These are phyloP conservation scores for roundworm (Caenorhabditis elegans) DNA, from an alignment of 1,140 invertebrate genomes.

Conservation along the genomic window DNA sequence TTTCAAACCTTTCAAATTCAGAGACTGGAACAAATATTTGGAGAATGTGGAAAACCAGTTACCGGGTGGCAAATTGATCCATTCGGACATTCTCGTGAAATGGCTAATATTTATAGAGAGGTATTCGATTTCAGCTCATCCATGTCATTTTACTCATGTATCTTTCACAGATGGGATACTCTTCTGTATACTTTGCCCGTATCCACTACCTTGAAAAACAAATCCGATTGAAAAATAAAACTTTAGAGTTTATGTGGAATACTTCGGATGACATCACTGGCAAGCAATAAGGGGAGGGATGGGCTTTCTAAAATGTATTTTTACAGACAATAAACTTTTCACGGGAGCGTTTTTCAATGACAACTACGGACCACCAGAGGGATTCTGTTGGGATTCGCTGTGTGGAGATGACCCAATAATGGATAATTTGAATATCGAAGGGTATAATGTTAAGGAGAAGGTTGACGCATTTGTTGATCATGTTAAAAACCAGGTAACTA, in stretches of 20 bases:
- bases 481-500: slow-evolving; percentile 67
- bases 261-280: slow-evolving; percentile 69
- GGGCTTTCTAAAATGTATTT: background rate
- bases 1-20: too few species aligned
- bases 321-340: slow-evolving; percentile 54
- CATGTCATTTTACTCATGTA: background rate
- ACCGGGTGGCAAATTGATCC: slow-evolving; percentile 75
- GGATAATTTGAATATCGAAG: slow-evolving; percentile 70
- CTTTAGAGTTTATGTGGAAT: slow-evolving; percentile 84
- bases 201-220: slow-evolving; percentile 84
- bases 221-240: slow-evolving; percentile 72
- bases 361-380: slow-evolving; percentile 78
- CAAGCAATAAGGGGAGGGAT: background rate
- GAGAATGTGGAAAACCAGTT: slow-evolving; percentile 71
- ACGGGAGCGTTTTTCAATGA: slow-evolving; percentile 69
- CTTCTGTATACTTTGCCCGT: slow-evolving; percentile 83
- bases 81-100: slow-evolving; percentile 73
- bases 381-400: slow-evolving; percentile 84
- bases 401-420: slow-evolving; percentile 79
- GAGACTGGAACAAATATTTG: slow-evolving; percentile 71
- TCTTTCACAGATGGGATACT: slow-evolving; percentile 71
- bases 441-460: slow-evolving; percentile 70
- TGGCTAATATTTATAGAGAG: slow-evolving; percentile 71
- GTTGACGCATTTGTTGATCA: slow-evolving; percentile 67
- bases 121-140: slow-evolving; percentile 58